A percentile compares a stretch with the other conserved stretches of the same genome.
Evolutionary conservation across 2,113 vertebrate genomes (phyloP).

Genomic region (Entomyzon cyanotis): DNA sequence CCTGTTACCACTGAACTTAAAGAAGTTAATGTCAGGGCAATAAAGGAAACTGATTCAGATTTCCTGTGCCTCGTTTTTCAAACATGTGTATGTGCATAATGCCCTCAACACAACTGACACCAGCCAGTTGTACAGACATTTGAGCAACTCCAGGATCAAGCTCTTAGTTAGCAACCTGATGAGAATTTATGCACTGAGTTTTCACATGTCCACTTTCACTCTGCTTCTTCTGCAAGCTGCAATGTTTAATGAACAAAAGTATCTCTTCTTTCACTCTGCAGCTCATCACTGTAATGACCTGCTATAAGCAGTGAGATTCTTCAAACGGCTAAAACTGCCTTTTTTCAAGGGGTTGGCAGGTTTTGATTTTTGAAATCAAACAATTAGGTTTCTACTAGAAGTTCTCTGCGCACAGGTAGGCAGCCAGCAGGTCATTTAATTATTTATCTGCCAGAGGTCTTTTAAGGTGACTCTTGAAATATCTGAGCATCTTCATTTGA

Average conservation of each 20-base stretch:
- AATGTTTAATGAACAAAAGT: neutral
- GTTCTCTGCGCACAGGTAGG: neutral
- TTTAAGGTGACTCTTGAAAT: conserved; percentile 30
- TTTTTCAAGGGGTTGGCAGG: neutral
- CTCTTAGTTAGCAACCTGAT: neutral
- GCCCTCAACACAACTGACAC: neutral
- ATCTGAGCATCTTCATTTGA: conserved; percentile 9
- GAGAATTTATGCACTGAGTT: neutral
- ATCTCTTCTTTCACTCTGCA: neutral
- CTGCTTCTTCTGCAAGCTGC: neutral
- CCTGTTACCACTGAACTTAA: neutral
- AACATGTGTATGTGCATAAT: neutral
- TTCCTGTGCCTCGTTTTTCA: neutral
- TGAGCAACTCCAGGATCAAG: neutral
- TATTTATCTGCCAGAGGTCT: conserved; percentile 51
- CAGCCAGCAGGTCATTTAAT: conserved; percentile 31
- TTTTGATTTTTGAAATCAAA: conserved; percentile 51
- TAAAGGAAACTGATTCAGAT: neutral
- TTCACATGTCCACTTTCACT: too few relatives aligned
- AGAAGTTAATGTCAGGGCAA: neutral
- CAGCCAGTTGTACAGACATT: neutral
- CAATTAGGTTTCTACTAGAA: conserved; percentile 5
- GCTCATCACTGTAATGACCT: neutral
- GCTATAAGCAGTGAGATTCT: neutral
- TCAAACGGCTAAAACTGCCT: neutral